Evolutionary conservation across 2,888 invertebrate genomes (phyloP), one percentile per base, ranked within the genome.

Genomic region (Amphipyra berbera): DNA sequence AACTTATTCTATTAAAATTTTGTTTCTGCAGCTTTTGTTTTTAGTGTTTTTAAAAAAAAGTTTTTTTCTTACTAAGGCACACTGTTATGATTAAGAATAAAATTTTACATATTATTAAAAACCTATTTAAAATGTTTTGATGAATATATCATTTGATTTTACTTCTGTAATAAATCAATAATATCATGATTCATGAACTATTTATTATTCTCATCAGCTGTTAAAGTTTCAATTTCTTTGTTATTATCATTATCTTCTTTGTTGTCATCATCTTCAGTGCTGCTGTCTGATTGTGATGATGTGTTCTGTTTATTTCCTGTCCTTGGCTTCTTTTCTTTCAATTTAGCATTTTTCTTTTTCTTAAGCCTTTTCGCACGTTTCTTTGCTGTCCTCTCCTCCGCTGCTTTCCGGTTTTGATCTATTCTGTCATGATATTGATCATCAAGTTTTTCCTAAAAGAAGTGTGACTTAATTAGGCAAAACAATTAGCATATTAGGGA

Each of bases 341-440:
- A 61, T 76, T 91, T 94, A 3, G 88, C 84, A 76, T 88, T 90
- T 77, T 86, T 95, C 84, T 98, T 98, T 85, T 96, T 97, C 86
- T 97, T 98, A 60, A 97, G 86, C 53, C 99, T 96, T 87, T 99
- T 99, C 0, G 97, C 97, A 78, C 99, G 95, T 88, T 98, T 99
- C 85, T 99, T 99, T 0, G 98, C 98, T 5, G 99, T 99, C 85
- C 95, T 96, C 82, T 97, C 96, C 75, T 98, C 98, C 9, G 98
- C 97, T 78, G 90, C 90, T 82, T 86, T 95, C 77, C 92, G 95
- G 87, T 98, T 98, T 78, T 97, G 96, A 88, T 97, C 97, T 40
- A 99, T 90, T 92, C 97, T 98, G 44, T 93, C 88, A 73, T 97
- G 97, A 90, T 97, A 99, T 58, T 97, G 98, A 6, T 97, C 97